A percentile compares a stretch with the other conserved stretches of the same genome.
phyloP scores from a whole-genome alignment of 1,140 invertebrate genomes.

The Lepidostoma basale region DNA sequence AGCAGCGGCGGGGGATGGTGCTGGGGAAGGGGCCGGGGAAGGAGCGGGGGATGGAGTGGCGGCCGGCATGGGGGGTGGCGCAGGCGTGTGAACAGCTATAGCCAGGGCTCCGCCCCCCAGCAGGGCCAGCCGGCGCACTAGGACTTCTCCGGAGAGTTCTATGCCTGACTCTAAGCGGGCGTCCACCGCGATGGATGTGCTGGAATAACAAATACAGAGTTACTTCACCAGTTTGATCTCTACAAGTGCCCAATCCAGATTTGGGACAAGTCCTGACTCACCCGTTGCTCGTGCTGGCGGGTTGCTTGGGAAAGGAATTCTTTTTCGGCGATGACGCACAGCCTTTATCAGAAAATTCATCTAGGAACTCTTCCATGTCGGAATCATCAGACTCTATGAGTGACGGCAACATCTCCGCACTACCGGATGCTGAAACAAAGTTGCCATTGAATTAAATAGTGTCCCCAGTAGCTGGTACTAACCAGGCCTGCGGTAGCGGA shows the following conservation, averaged over 20 bases:
- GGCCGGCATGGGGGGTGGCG: conserved; percentile 38
- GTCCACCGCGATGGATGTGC: conserved; percentile 75
- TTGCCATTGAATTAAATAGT: neutral
- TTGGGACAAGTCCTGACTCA: too few species aligned
- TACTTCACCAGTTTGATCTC: too few species aligned
- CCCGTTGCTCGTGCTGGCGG: conserved; percentile 34
- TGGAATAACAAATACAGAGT: conserved; percentile 40
- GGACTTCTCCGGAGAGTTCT: conserved; percentile 74
- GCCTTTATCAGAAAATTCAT: conserved; percentile 68
- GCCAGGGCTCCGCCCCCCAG: conserved; percentile 51
- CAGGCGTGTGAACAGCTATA: conserved; percentile 38
- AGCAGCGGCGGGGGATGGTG: neutral
- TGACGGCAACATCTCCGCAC: conserved; percentile 61
- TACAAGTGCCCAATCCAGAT: too few species aligned
- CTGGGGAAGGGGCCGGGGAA: conserved; percentile 29
- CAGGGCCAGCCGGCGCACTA: conserved; percentile 68
- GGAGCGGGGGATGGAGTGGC: conserved; percentile 44
- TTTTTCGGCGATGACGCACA: conserved; percentile 54
- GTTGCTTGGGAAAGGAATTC: conserved; percentile 46
- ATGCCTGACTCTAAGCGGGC: conserved; percentile 77
- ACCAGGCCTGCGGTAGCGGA: neutral
- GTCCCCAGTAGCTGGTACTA: too few species aligned
- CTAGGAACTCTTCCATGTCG: conserved; percentile 72
- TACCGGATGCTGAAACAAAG: conserved; percentile 34
- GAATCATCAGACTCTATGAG: conserved; percentile 74